A percentile compares a stretch with the other conserved stretches of the same genome.
These are phyloP conservation scores for Microctonus hyperodae DNA, from an alignment of 2,888 invertebrate genomes.

Conservation along the genomic window DNA sequence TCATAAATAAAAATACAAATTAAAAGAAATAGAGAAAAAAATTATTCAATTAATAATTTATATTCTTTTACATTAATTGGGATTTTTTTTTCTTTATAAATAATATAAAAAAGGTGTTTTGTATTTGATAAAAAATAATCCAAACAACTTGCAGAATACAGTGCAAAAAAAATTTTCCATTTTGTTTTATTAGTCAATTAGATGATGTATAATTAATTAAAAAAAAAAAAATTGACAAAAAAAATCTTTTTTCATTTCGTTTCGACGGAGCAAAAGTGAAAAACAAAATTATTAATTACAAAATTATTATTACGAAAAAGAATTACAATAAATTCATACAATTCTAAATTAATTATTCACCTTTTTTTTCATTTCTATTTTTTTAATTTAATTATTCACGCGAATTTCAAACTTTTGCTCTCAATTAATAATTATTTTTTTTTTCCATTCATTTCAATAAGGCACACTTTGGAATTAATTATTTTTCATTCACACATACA, in stretches of 20 bases:
- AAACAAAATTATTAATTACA: neutral
- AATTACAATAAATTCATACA: neutral
- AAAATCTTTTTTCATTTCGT: too few relatives aligned
- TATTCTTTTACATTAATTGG: conserved; percentile 9
- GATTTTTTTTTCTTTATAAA: neutral
- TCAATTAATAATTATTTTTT: too few relatives aligned
- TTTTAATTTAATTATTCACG: conserved; percentile 14
- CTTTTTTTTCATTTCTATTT: neutral
- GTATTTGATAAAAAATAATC: neutral
- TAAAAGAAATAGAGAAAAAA: conserved; percentile 1
- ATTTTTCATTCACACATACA: conserved; percentile 46
- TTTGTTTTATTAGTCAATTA: too few relatives aligned
- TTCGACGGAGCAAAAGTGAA: too few relatives aligned
- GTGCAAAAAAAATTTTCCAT: conserved; percentile 2
- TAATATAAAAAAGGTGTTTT: neutral
- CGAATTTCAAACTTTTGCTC: too few relatives aligned
- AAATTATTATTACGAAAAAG: neutral
- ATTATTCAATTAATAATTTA: neutral
- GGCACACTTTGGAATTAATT: conserved; percentile 63
- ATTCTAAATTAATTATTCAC: neutral
- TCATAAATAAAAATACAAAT: too few relatives aligned
- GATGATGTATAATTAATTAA: too few relatives aligned
- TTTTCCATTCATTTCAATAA: conserved; percentile 52
- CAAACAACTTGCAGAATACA: neutral
- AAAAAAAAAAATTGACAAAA: too few relatives aligned